A percentile compares a stretch with the other conserved stretches of the same genome.
Conservation (phyloP, 2,113 vertebrate genomes). For the Pachycephala philippinensis region DNA sequence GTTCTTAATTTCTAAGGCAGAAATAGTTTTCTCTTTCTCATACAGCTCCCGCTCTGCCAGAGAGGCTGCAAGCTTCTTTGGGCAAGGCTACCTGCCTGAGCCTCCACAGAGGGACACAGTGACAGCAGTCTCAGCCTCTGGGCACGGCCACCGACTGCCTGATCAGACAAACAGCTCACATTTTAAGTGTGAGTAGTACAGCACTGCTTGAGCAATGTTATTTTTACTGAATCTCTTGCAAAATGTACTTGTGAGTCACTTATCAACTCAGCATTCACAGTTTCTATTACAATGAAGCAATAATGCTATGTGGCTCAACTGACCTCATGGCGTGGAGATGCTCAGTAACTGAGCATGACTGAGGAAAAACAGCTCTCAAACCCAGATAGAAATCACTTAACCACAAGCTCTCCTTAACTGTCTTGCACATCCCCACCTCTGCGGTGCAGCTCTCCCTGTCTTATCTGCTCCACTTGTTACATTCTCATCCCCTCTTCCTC, state of each 20-base stretch:
- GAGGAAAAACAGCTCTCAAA: background rate
- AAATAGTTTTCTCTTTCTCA: background rate
- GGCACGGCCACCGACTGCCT: accelerated
- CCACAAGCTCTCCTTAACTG: background rate
- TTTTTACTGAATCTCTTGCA: background rate
- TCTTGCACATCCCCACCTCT: background rate
- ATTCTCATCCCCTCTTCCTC: background rate
- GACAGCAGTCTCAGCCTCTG: background rate
- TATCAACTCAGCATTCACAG: background rate
- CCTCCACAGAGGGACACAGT: background rate
- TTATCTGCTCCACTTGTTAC: background rate
- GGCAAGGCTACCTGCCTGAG: background rate
- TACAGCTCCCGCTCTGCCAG: background rate
- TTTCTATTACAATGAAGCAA: background rate
- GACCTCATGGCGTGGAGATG: background rate
- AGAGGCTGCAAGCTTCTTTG: background rate
- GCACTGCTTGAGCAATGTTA: background rate
- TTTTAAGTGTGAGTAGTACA: background rate
- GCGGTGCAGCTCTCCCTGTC: background rate
- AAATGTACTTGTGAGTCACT: background rate
- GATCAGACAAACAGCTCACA: background rate
- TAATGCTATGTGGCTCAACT: background rate
- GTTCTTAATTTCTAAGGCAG: background rate
- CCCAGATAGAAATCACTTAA: background rate
- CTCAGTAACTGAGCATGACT: background rate